These are phyloP conservation scores for Lytechinus pictus DNA, from an alignment of 35 echinoderm and acorn worm species.

Conservation along the genomic window DNA sequence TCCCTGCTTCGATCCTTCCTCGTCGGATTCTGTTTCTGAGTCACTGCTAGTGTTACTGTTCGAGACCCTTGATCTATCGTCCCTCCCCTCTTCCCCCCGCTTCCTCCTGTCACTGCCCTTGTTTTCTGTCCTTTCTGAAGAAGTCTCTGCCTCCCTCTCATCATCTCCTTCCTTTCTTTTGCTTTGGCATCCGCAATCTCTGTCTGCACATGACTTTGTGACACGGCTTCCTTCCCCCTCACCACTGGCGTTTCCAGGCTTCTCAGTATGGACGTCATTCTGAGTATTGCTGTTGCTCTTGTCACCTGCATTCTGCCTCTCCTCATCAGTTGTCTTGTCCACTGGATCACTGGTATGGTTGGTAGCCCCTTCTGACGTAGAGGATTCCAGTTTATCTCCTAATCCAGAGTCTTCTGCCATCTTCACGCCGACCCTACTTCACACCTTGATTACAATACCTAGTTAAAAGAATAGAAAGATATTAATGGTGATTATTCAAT, in stretches of 20 bases:
- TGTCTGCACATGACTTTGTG: neutral
- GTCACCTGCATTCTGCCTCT: neutral
- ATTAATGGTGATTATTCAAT: neutral
- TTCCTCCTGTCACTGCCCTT: neutral
- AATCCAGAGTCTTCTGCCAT: slow-evolving; percentile 11
- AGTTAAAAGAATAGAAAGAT: neutral
- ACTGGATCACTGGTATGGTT: neutral
- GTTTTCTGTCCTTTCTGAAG: neutral
- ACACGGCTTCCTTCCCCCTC: neutral
- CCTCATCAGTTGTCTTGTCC: neutral
- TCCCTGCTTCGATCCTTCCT: neutral
- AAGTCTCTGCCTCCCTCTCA: neutral
- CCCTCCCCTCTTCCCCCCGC: neutral
- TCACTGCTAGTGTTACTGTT: slow-evolving; percentile 47
- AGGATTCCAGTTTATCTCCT: neutral
- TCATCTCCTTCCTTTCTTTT: neutral
- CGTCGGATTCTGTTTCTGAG: slow-evolving; percentile 23
- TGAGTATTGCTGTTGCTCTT: neutral
- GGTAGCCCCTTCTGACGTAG: neutral
- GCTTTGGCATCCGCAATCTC: neutral
- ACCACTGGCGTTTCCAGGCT: neutral
- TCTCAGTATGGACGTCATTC: neutral
- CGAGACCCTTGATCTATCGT: neutral
- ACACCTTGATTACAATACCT: neutral
- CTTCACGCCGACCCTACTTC: neutral